These are phyloP conservation scores for Autographa gamma DNA, from an alignment of 2,888 invertebrate genomes.

Conservation along the genomic window DNA sequence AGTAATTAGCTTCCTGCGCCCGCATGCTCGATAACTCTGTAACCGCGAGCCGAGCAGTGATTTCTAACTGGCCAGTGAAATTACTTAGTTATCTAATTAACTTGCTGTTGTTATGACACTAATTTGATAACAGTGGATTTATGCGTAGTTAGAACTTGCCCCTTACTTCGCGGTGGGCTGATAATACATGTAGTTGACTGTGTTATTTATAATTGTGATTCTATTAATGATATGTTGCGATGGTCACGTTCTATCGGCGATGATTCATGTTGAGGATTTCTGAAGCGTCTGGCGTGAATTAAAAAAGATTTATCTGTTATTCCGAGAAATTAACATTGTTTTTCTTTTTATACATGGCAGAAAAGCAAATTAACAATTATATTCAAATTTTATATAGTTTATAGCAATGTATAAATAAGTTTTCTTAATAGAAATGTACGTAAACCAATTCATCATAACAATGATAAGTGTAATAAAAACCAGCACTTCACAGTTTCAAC, in stretches of 20 bases:
- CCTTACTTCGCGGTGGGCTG: background rate
- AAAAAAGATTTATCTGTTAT: background rate
- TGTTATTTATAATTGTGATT: slow-evolving; percentile 1
- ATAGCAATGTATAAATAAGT: no score
- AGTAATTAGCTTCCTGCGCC: slow-evolving; percentile 54
- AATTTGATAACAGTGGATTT: slow-evolving; percentile 14
- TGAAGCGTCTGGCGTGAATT: background rate
- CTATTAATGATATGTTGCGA: background rate
- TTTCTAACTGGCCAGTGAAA: slow-evolving; percentile 37
- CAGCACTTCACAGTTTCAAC: no score
- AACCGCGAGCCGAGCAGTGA: slow-evolving; percentile 37
- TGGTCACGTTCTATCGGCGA: background rate
- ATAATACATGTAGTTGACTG: background rate
- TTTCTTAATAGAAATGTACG: no score
- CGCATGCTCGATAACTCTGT: slow-evolving; percentile 48
- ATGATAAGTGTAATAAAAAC: no score
- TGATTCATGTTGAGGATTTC: background rate
- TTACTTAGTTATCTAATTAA: slow-evolving; percentile 44
- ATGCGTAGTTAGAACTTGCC: background rate
- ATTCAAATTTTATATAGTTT: no score
- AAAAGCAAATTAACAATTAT: no score
- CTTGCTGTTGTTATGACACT: slow-evolving; percentile 19
- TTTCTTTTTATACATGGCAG: no score
- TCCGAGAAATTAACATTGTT: no score
- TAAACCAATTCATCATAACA: no score